Conservation (phyloP, 92 coral and sea anemone genomes). For the Epizoanthus rinbou region DNA sequence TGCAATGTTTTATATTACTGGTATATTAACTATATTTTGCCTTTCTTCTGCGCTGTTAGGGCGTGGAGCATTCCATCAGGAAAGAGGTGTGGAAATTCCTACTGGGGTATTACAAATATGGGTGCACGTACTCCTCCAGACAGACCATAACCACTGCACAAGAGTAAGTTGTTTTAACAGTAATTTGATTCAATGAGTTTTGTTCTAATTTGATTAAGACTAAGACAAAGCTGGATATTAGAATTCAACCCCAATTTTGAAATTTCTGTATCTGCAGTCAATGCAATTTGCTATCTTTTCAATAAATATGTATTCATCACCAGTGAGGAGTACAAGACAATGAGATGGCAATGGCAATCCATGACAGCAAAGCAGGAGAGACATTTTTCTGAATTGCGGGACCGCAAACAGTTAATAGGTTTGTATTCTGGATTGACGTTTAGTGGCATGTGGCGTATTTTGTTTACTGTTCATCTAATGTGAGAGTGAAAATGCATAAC, state of each 20-base stretch:
- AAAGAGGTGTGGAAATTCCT: conserved; percentile 90
- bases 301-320: neutral
- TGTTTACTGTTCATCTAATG: too few species aligned
- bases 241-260: too few species aligned
- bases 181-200: neutral
- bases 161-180: conserved; percentile 54
- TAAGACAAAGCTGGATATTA: too few species aligned
- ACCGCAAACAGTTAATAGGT: conserved; percentile 93
- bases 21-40: too few species aligned
- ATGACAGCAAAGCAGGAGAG: conserved; percentile 90
- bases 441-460: too few species aligned
- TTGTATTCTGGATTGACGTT: conserved; percentile 30
- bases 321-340: conserved; percentile 85
- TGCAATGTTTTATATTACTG: too few species aligned
- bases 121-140: conserved; percentile 76
- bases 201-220: neutral
- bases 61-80: conserved; percentile 74
- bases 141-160: conserved; percentile 58
- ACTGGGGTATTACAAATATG: conserved; percentile 84
- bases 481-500: too few species aligned
- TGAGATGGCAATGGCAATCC: conserved; percentile 96
- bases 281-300: neutral
- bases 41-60: conserved; percentile 50
- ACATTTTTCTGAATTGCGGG: conserved; percentile 82
- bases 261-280: too few species aligned